Base-by-base conservation (phyloP, 35 echinoderm and acorn worm species). In the Heliocidaris tuberculata region DNA sequence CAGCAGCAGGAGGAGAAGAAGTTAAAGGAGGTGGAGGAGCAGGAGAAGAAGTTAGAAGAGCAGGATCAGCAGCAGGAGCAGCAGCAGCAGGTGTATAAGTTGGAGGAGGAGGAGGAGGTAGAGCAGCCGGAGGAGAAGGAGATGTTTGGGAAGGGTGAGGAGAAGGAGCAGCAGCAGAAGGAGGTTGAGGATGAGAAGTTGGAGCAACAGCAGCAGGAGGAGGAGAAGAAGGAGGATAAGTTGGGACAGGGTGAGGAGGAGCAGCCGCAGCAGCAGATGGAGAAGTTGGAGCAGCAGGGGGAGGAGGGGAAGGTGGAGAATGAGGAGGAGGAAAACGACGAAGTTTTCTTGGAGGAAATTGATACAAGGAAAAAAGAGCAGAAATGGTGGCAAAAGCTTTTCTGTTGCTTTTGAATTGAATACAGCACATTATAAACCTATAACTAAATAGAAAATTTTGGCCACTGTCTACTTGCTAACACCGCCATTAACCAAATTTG, bases 101-200 rank as follows among this genome's bases (percentile, higher is more conserved):
- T n/a, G 88, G 32, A 90, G 88, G 32, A 90, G 88, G 32, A 90
- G 88, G 32, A 90, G 88, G 32, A 90, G 88, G 32, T n/a, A 32
- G 1, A 90, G 88, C 19, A 27, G 88, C 15, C 19, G 31, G 15
- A 90, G 31, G 35, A 27, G 88, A 27, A 19, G 88, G 32, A 90
- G 88, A 1, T 17, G 17, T 31, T 17, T 0, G 35, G 35, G 88
- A 2, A 90, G 88, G 0, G 0, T n/a, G 15, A 90, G 88, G 32
- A 90, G 88, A 90, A 90, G 88, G 32, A 90, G 88, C 19, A 90
- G 88, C 19, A 90, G 88, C 19, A 90, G 88, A 2, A 90, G 88
- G 1, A 90, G 2, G 1, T 2, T 1, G 1, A 90, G 88, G 32
- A 2, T 1, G 6, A 90, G 88, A 90, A 90, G 88, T n/a, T n/a